These are phyloP conservation scores for Eupithecia insigniata DNA, from an alignment of 2,888 invertebrate genomes.

Conservation along the genomic window DNA sequence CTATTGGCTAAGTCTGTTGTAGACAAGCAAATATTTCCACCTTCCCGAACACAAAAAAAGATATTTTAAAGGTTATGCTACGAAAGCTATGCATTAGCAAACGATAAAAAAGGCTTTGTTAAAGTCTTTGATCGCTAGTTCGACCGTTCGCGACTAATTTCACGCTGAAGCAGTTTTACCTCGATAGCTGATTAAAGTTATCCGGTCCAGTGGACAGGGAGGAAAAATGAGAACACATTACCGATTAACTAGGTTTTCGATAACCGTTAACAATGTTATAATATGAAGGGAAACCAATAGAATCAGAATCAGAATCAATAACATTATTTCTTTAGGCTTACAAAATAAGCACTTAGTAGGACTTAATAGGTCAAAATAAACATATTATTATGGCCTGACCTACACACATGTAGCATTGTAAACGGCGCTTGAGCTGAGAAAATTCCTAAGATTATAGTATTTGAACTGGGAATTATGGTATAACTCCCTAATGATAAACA, in stretches of 20 bases:
- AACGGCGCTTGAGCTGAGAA: too few species aligned
- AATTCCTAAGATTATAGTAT: too few species aligned
- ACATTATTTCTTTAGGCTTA: too few species aligned
- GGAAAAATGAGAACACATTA: slow-evolving; percentile 55
- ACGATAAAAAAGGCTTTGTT: slow-evolving; percentile 52
- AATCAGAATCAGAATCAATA: too few species aligned
- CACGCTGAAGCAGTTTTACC: slow-evolving; percentile 65
- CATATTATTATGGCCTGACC: too few species aligned
- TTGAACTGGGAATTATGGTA: too few species aligned
- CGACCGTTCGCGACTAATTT: slow-evolving; percentile 68
- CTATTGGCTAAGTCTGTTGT: background rate
- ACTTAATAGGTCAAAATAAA: too few species aligned
- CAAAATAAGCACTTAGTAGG: too few species aligned
- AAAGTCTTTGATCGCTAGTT: slow-evolving; percentile 67
- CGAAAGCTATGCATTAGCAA: slow-evolving; percentile 43
- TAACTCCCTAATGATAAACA: too few species aligned
- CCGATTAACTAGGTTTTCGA: slow-evolving; percentile 22
- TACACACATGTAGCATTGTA: too few species aligned
- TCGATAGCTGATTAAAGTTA: slow-evolving; percentile 73
- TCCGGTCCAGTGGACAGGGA: slow-evolving; percentile 61
- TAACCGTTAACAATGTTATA: background rate
- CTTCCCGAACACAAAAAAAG: background rate
- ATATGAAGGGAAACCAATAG: background rate
- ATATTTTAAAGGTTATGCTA: background rate
- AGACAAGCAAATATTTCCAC: background rate